These are phyloP conservation scores for Penaeus chinensis DNA, from an alignment of 1,140 invertebrate species.

Conservation along the genomic window DNA sequence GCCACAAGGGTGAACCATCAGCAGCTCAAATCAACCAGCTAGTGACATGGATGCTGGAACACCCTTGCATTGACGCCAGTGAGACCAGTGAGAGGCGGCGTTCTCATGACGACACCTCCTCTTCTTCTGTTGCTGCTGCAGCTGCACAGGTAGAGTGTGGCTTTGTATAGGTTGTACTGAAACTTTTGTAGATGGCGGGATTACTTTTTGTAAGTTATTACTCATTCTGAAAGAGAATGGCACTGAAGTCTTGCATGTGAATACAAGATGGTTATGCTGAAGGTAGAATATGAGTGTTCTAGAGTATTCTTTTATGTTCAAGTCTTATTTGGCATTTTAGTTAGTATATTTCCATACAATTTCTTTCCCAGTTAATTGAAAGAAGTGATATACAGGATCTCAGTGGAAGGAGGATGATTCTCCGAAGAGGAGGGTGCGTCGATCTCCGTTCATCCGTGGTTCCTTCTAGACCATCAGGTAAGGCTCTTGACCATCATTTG, in stretches of 20 bases:
- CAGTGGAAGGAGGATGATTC: slow-evolving; percentile 26
- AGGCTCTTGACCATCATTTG: not conserved
- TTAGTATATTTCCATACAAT: not conserved
- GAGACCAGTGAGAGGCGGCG: slow-evolving; percentile 60
- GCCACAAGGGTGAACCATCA: slow-evolving; percentile 72
- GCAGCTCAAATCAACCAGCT: slow-evolving; percentile 74
- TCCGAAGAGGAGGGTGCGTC: slow-evolving; percentile 46
- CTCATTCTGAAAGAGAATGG: too few species aligned
- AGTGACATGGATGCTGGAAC: slow-evolving; percentile 78
- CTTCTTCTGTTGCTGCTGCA: slow-evolving; percentile 17
- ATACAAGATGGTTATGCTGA: too few species aligned
- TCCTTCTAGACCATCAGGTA: slow-evolving; percentile 51
- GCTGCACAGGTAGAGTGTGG: slow-evolving; percentile 34
- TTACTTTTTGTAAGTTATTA: too few species aligned
- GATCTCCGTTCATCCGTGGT: slow-evolving; percentile 59
- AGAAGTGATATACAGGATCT: slow-evolving; percentile 34
- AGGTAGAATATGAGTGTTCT: too few species aligned
- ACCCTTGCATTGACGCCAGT: slow-evolving; percentile 71
- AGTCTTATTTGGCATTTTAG: too few species aligned
- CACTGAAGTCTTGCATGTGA: too few species aligned
- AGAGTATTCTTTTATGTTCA: too few species aligned
- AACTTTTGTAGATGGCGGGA: not conserved
- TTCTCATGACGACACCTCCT: slow-evolving; percentile 54
- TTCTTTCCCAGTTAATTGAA: slow-evolving; percentile 21
- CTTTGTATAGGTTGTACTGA: not conserved